Conservation (phyloP, 2,888 invertebrate species). For the Polydrusus pterygomalis region DNA sequence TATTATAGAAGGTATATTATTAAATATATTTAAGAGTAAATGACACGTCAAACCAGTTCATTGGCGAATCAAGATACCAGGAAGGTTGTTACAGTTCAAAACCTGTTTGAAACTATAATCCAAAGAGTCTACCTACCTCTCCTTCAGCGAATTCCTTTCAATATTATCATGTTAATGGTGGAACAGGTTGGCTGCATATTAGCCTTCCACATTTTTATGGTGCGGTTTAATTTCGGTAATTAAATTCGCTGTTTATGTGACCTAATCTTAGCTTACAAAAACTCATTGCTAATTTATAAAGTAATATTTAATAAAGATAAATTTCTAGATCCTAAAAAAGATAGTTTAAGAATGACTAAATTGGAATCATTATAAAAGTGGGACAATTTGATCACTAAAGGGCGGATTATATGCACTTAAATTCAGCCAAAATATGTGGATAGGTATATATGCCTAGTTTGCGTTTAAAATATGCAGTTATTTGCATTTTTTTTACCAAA, state of each 20-base stretch:
- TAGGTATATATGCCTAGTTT: too few relatives aligned
- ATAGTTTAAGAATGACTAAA: too few relatives aligned
- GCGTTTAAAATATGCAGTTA: too few relatives aligned
- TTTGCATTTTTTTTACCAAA: too few relatives aligned
- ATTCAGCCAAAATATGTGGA: too few relatives aligned
- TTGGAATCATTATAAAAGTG: too few relatives aligned
- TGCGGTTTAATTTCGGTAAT: constrained; percentile 10
- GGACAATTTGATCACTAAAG: too few relatives aligned
- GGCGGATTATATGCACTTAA: too few relatives aligned
- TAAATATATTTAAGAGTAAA: constrained; percentile 23
- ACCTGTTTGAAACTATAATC: constrained; percentile 26
- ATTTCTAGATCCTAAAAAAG: too few relatives aligned
- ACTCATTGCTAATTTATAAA: too few relatives aligned
- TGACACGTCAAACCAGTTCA: constrained; percentile 25
- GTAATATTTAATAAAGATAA: too few relatives aligned
- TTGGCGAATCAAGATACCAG: constrained; percentile 27
- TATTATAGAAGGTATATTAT: not conserved
- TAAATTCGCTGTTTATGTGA: constrained; percentile 14
- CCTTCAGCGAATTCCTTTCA: constrained; percentile 19
- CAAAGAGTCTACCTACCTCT: constrained; percentile 16
- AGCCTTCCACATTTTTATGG: constrained; percentile 1
- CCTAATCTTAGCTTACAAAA: constrained; percentile 5
- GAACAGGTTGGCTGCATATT: constrained; percentile 22
- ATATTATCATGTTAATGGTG: constrained; percentile 21
- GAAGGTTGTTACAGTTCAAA: constrained; percentile 26